Evolutionary conservation across 2,797 vertebrate species (phyloP).

Genomic region (Fringilla coelebs): DNA sequence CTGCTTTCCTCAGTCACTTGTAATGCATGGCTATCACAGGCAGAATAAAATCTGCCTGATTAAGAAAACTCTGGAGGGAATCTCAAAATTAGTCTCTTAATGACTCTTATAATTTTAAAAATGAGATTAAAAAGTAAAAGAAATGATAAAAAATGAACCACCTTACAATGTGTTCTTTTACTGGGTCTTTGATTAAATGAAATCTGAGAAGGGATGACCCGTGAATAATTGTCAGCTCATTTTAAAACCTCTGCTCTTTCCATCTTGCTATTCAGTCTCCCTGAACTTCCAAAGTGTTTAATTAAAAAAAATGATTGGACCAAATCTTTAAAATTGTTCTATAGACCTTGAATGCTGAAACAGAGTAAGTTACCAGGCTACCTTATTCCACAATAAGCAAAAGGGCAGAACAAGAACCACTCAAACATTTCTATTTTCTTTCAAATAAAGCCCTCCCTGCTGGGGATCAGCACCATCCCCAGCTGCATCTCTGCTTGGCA

Average conservation of each 20-base stretch:
- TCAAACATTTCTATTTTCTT: not conserved
- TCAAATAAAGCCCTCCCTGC: not conserved
- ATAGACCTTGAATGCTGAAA: not conserved
- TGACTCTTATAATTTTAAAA: conserved; percentile 31
- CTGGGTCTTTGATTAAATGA: conserved; percentile 43
- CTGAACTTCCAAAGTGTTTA: conserved; percentile 45
- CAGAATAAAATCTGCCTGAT: conserved; percentile 29
- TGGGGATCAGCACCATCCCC: not conserved
- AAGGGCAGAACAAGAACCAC: not conserved
- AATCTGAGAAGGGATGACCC: conserved; percentile 33
- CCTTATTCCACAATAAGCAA: not conserved
- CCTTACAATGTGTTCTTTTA: conserved; percentile 18
- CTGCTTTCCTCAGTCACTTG: not conserved
- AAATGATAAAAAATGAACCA: conserved; percentile 51
- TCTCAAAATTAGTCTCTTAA: conserved; percentile 35
- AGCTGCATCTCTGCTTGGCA: not conserved
- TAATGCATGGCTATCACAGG: not conserved
- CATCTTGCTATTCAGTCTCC: not conserved
- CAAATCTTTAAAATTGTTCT: conserved; percentile 18
- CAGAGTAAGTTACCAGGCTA: not conserved
- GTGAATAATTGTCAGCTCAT: conserved; percentile 42
- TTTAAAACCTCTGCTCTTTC: conserved; percentile 20
- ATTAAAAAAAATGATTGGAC: conserved; percentile 44
- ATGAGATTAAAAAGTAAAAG: conserved; percentile 29
- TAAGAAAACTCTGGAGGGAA: conserved; percentile 31